Percentiles rank a stretch among this genome's conserved stretches.
Conservation (phyloP, 2,797 vertebrate species). For the Bovichtus variegatus region DNA sequence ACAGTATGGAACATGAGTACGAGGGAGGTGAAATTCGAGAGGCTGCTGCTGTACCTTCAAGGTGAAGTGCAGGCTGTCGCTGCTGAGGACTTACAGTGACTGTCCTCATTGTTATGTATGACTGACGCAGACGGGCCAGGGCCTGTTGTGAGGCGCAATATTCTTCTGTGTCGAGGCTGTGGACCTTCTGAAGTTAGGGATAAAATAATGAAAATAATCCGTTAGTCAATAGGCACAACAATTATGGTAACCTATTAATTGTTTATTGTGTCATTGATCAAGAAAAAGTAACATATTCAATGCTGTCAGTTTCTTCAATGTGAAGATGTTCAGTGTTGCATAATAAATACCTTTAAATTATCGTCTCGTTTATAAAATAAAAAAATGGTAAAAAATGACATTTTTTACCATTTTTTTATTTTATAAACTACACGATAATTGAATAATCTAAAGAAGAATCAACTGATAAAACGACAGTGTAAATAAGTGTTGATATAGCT, state of each 20-base stretch:
- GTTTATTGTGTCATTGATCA: not conserved
- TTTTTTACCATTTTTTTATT: not conserved
- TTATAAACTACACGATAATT: not conserved
- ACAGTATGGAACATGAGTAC: conserved; percentile 64
- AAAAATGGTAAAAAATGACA: no score
- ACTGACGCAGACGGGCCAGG: conserved; percentile 34
- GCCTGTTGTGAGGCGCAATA: conserved; percentile 14
- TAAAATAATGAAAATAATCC: not conserved
- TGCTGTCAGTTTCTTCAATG: not conserved
- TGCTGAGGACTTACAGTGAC: conserved; percentile 30
- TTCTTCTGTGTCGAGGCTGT: conserved; percentile 15
- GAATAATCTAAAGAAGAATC: not conserved
- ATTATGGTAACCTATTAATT: not conserved
- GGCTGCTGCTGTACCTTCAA: conserved; percentile 42
- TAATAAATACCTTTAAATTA: not conserved
- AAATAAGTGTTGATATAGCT: not conserved
- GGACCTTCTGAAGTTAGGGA: not conserved
- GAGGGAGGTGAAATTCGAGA: conserved; percentile 51
- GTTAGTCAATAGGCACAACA: not conserved
- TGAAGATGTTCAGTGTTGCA: not conserved
- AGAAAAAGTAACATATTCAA: not conserved
- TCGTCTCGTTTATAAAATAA: no score
- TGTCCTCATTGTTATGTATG: conserved; percentile 43
- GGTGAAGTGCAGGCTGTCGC: conserved; percentile 51
- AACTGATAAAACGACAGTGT: not conserved